Conservation (phyloP, 2,797 vertebrate genomes). For the Graptemys geographica region DNA sequence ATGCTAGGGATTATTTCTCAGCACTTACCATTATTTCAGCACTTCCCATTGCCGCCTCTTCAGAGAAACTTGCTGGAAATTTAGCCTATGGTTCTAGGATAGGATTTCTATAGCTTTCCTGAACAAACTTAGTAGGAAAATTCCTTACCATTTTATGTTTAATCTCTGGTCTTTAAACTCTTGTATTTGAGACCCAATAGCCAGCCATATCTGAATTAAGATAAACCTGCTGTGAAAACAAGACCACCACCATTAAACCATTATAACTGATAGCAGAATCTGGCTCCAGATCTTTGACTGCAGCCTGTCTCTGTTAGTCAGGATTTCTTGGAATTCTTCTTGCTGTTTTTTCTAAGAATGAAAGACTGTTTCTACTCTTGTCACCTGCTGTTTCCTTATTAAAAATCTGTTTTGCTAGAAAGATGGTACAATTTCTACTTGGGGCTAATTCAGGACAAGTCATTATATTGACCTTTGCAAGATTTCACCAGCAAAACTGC, state of each 20-base stretch:
- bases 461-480: conserved; percentile 23
- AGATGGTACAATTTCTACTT: conserved; percentile 47
- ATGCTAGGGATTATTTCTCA: conserved; percentile 38
- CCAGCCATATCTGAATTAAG: not conserved
- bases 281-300: not conserved
- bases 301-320: conserved; percentile 35
- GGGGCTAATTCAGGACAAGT: conserved; percentile 64
- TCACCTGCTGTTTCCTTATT: conserved; percentile 69
- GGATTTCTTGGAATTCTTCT: conserved; percentile 59
- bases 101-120: conserved; percentile 16
- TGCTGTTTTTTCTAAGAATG: conserved; percentile 60
- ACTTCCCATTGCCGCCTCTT: conserved; percentile 41
- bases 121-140: not conserved
- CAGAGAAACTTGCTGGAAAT: not conserved
- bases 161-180: not conserved
- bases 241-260: conserved; percentile 13
- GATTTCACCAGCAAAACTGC: conserved; percentile 23
- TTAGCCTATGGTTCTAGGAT: not conserved
- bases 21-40: not conserved
- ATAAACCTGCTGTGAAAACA: not conserved
- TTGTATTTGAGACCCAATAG: not conserved
- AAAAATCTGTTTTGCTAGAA: conserved; percentile 51
- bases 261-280: not conserved
- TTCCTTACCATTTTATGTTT: conserved; percentile 17
- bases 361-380: conserved; percentile 58